Percentiles rank a stretch among this genome's conserved stretches.
phyloP scores from a whole-genome alignment of 2,113 vertebrate genomes.

The Microtus pennsylvanicus region DNA sequence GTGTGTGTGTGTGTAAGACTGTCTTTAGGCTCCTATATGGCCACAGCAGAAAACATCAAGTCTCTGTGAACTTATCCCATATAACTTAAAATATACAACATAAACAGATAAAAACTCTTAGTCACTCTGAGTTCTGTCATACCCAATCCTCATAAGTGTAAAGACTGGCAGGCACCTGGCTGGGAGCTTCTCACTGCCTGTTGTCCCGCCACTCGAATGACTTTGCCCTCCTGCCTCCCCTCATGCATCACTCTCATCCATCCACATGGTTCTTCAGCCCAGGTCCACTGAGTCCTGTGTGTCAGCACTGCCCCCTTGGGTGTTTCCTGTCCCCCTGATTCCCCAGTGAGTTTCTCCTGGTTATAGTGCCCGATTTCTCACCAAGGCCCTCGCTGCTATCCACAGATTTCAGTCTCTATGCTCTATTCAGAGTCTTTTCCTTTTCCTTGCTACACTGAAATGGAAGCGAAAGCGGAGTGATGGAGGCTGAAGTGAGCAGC shows the following conservation, averaged over 20 bases:
- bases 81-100: background rate
- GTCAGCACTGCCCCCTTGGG: background rate
- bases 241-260: too few species aligned
- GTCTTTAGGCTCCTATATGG: background rate
- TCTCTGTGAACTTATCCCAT: background rate
- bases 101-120: background rate
- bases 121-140: background rate
- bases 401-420: background rate
- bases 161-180: background rate
- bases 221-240: too few species aligned
- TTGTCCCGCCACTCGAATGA: fast-evolving
- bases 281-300: background rate
- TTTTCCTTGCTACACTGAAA: too few species aligned
- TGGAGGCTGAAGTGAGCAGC: background rate
- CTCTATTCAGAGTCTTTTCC: background rate
- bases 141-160: background rate
- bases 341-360: background rate
- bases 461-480: background rate
- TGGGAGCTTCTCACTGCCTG: background rate
- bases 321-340: too few species aligned
- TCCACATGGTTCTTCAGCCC: background rate
- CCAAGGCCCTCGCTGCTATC: too few species aligned
- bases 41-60: background rate
- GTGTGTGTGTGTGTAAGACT: fast-evolving
- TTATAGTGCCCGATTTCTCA: background rate